These are phyloP conservation scores for Diplodus puntazzo DNA, from an alignment of 2,797 vertebrate genomes.

Conservation along the genomic window DNA sequence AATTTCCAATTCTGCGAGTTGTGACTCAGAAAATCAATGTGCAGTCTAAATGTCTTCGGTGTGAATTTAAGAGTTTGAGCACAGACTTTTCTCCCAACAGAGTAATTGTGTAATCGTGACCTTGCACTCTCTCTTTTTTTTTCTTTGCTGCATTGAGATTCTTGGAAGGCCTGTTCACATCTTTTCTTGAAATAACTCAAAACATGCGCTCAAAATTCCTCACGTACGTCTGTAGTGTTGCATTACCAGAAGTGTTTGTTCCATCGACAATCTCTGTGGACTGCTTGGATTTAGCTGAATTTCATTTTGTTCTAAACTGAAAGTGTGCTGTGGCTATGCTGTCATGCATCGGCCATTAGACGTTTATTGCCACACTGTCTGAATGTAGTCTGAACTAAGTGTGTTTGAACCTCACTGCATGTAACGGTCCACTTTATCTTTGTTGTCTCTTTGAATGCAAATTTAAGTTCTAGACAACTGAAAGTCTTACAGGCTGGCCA, in stretches of 20 bases:
- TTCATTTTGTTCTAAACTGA: neutral
- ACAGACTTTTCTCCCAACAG: neutral
- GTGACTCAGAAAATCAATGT: slow-evolving; percentile 28
- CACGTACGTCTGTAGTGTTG: neutral
- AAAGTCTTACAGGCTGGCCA: neutral
- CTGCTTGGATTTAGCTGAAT: neutral
- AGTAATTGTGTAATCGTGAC: neutral
- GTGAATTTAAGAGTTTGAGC: slow-evolving; percentile 18
- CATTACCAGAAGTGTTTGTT: neutral
- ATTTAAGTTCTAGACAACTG: neutral
- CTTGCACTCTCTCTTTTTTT: neutral
- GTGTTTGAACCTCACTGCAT: neutral
- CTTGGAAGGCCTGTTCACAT: slow-evolving; percentile 1
- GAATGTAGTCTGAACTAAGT: neutral
- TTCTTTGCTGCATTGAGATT: neutral
- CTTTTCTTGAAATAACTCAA: neutral
- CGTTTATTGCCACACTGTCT: slow-evolving; percentile 1
- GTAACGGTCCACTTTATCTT: neutral
- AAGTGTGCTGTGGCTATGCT: neutral
- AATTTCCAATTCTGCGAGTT: slow-evolving; percentile 25
- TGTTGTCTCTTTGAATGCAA: neutral
- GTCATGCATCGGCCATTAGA: neutral
- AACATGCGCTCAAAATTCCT: neutral
- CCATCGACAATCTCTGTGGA: neutral
- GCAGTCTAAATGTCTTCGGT: slow-evolving; percentile 9